These are phyloP conservation scores for Megaustenia siamemsis DNA, from an alignment of 2,888 invertebrate species.

Conservation along the genomic window DNA sequence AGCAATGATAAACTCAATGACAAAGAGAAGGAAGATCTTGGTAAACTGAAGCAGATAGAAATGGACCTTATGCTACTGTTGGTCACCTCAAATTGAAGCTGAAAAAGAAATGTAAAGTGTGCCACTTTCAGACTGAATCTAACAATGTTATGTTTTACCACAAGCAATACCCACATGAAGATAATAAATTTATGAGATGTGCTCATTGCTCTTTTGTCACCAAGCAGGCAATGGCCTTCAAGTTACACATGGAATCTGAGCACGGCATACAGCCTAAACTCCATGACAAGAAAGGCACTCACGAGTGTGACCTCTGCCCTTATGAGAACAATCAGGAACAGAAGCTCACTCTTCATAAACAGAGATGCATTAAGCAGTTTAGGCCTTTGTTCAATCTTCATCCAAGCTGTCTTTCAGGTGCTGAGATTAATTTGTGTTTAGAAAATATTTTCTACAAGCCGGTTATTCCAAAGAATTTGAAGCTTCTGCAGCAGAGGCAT, in stretches of 20 bases:
- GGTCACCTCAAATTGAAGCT: slow-evolving; percentile 66
- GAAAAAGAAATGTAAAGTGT: slow-evolving; percentile 64
- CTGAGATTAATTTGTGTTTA: slow-evolving; percentile 73
- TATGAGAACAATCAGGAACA: slow-evolving; percentile 96
- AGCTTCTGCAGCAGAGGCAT: slow-evolving; percentile 44
- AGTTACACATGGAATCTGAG: slow-evolving; percentile 94
- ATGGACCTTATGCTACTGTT: slow-evolving; percentile 70
- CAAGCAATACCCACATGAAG: slow-evolving; percentile 81
- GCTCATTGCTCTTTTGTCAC: slow-evolving; percentile 91
- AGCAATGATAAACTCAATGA: slow-evolving; percentile 81
- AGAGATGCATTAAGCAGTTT: slow-evolving; percentile 93
- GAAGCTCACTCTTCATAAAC: slow-evolving; percentile 91
- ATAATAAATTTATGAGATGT: slow-evolving; percentile 83
- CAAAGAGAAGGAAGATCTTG: slow-evolving; percentile 83
- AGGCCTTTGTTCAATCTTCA: slow-evolving; percentile 90
- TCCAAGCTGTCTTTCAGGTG: slow-evolving; percentile 81
- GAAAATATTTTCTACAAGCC: slow-evolving; percentile 71
- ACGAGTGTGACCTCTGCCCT: slow-evolving; percentile 95
- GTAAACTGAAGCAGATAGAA: slow-evolving; percentile 84
- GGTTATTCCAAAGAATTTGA: slow-evolving; percentile 47
- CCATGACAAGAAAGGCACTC: slow-evolving; percentile 91
- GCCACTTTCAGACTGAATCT: slow-evolving; percentile 72
- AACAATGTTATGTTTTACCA: slow-evolving; percentile 85
- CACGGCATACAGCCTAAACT: slow-evolving; percentile 91
- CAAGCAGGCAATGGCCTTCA: slow-evolving; percentile 83